A percentile compares a stretch with the other conserved stretches of the same genome.
Conservation (phyloP, 2,113 vertebrate genomes). For the Paramisgurnus dabryanus region DNA sequence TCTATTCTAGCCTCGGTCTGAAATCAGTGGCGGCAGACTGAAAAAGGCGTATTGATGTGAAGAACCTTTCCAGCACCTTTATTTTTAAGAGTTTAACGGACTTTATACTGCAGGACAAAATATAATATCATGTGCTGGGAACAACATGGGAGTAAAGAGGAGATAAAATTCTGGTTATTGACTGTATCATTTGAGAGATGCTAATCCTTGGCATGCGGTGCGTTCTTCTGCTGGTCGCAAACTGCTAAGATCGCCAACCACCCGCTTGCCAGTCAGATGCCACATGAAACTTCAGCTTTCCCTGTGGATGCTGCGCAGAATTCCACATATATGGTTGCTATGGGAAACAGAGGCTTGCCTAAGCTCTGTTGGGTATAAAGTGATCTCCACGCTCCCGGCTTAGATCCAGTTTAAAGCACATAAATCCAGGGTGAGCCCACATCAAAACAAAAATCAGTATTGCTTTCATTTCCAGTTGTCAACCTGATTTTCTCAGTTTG, state of each 20-base stretch:
- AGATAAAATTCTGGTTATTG: background rate
- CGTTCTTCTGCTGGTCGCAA: background rate
- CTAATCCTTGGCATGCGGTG: background rate
- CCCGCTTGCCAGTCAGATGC: constrained; percentile 50
- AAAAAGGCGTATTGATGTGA: no score
- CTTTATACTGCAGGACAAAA: no score
- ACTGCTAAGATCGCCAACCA: constrained; percentile 7
- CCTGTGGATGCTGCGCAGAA: background rate
- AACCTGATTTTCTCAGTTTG: constrained; percentile 56
- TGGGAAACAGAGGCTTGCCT: constrained; percentile 51
- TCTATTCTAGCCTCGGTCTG: no score
- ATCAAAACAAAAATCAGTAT: constrained; percentile 23
- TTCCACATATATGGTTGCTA: constrained; percentile 51
- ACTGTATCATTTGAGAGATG: background rate
- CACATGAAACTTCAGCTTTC: constrained; percentile 27
- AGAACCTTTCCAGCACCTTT: no score
- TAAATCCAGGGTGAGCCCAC: constrained; percentile 5
- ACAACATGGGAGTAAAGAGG: no score
- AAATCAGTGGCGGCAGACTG: no score
- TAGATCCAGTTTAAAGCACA: constrained; percentile 13
- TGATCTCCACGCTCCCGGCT: constrained; percentile 12
- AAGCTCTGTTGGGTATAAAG: constrained; percentile 25
- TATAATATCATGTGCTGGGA: no score
- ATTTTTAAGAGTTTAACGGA: no score
- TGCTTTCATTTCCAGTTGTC: background rate